Base-by-base conservation (phyloP, 2,888 invertebrate genomes). In the Abrostola tripartita region DNA sequence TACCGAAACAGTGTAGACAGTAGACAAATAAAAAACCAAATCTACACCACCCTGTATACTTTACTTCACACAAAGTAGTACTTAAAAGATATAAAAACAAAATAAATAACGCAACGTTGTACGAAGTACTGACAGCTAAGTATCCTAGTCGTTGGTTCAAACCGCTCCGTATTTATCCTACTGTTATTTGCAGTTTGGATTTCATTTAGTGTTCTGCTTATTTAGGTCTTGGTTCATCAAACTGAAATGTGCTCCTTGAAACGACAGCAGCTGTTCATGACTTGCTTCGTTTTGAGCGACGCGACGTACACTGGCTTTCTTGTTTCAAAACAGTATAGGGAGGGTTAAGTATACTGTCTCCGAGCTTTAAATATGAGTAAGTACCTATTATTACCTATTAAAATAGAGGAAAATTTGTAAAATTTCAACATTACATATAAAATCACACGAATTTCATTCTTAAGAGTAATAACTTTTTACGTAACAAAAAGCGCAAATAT, bases 121-220 rank as follows among this genome's bases (percentile, higher is more conserved):
- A 12, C 44, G 6, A 52, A 52, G 14, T 10, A 54, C 56, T 12
- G 54, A 51, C 52, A 58, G 68, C 68, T 68, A 60, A 61, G 53
- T 57, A 61, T 58, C 38, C 11, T n/a, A 38, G 49, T 24, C 50
- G 62, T 67, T 59, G 69, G 62, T 75, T 65, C 53, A 59, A 53
- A 59, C 35, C 37, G 35, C 52, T 61, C 42, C 9, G 65, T 72
- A 65, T 73, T 81, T 73, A 76, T 68, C 82, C 76, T 78, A 81
- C 68, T 74, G 66, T 70, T 82, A 82, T 85, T 88, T 84, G 82
- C 81, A 83, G 84, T 89, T 89, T 87, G 74, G 78, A 85, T 89
- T 89, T 86, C 81, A 88, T 88, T 88, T 85, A 76, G 77, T 52
- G 58, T 79, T 85, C 70, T 88, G 90, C 85, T 89, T 89, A 88